Evolutionary conservation across 2,797 vertebrate species (phyloP).

Genomic region (Apodemus agrarius): DNA sequence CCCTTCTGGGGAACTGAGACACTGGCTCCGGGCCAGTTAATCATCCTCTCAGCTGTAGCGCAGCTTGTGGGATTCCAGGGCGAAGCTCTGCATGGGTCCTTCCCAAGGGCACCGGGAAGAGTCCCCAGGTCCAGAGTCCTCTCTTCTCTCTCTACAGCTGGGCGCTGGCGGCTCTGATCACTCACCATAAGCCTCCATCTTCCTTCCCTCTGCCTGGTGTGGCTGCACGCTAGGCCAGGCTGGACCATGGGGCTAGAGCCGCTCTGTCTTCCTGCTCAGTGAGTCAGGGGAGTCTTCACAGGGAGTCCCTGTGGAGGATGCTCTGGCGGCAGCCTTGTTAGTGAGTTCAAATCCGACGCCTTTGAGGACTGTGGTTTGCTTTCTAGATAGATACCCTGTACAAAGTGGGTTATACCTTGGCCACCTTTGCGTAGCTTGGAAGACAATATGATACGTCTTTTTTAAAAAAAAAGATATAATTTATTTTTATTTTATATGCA

Average conservation of each 20-base stretch:
- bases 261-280: not conserved
- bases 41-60: not conserved
- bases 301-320: too few species aligned
- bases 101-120: not conserved
- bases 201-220: not conserved
- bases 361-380: not conserved
- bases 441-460: not conserved
- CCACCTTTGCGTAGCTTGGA: not conserved
- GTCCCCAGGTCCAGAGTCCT: not conserved
- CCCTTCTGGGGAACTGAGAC: not conserved
- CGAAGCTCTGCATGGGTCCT: not conserved
- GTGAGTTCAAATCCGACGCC: not conserved
- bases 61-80: not conserved
- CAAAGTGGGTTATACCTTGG: not conserved
- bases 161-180: not conserved
- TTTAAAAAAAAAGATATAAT: not conserved
- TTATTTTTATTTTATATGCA: not conserved
- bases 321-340: not conserved
- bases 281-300: not conserved
- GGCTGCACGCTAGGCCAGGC: not conserved
- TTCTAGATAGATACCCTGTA: not conserved
- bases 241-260: fast-evolving
- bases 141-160: not conserved
- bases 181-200: fast-evolving
- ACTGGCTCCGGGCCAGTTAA: not conserved